Evolutionary conservation across 2,113 vertebrate species (phyloP).

Genomic region (Trematocara macrostoma): DNA sequence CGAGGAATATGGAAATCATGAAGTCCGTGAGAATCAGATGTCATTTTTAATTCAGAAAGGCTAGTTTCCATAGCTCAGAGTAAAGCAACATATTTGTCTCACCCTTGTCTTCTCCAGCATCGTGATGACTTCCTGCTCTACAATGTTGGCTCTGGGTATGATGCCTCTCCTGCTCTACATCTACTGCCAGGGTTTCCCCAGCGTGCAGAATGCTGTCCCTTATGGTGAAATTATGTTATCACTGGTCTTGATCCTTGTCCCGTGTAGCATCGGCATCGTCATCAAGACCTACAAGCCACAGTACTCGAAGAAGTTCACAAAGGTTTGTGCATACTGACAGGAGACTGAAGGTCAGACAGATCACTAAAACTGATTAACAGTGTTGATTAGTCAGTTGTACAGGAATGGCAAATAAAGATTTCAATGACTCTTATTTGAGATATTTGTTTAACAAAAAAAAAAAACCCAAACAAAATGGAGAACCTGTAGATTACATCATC

Average conservation of each 20-base stretch:
- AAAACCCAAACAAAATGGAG: neutral
- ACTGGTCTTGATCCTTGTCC: conserved; percentile 69
- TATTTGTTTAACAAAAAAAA: neutral
- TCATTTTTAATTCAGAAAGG: neutral
- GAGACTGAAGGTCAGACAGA: neutral
- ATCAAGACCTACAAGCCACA: conserved; percentile 75
- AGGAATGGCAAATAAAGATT: neutral
- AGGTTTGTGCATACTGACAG: conserved; percentile 66
- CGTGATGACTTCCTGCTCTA: conserved; percentile 81
- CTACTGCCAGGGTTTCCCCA: conserved; percentile 72
- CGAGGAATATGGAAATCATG: neutral
- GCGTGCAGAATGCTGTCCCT: conserved; percentile 69
- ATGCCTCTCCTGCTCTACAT: conserved; percentile 82
- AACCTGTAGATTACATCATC: neutral
- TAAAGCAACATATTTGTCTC: rapidly evolving
- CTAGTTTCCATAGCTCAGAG: neutral
- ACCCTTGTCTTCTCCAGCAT: conserved; percentile 59
- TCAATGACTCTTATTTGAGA: neutral
- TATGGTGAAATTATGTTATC: conserved; percentile 67
- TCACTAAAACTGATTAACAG: neutral
- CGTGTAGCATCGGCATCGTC: conserved; percentile 73
- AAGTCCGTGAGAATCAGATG: neutral
- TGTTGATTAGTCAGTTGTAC: neutral
- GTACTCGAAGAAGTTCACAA: conserved; percentile 64
- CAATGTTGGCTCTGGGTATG: conserved; percentile 75